Evolutionary conservation across 37 sponge, comb jelly and placozoan genomes (phyloP).

Genomic region (Diacarnus erythraeanus): DNA sequence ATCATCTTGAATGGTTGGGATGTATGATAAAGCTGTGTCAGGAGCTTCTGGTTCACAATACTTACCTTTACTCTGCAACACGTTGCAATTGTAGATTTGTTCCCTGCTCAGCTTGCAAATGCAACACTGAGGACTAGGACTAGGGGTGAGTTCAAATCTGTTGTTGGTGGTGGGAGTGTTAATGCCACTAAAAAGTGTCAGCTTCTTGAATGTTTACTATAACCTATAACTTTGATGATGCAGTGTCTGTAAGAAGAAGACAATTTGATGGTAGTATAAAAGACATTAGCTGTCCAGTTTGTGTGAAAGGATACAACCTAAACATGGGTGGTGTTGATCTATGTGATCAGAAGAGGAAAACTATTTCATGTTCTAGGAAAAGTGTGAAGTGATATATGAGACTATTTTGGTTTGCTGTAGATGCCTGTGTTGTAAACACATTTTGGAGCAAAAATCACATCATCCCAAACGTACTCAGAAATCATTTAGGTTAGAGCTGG

Average conservation of each 20-base stretch:
- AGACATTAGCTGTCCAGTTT: not conserved
- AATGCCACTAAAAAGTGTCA: not conserved
- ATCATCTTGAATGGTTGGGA: too few species aligned
- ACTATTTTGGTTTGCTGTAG: not conserved
- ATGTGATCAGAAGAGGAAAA: not conserved
- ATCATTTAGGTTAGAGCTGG: not conserved
- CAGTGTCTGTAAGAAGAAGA: not conserved
- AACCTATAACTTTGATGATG: not conserved
- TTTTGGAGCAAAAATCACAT: not conserved
- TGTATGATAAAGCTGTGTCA: too few species aligned
- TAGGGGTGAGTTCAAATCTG: not conserved
- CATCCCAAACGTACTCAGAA: not conserved
- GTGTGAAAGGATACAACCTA: not conserved
- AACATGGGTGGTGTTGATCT: not conserved
- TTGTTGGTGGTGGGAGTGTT: not conserved
- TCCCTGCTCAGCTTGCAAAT: not conserved
- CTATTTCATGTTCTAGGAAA: not conserved
- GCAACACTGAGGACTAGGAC: not conserved
- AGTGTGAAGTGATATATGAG: not conserved
- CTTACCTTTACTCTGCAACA: not conserved
- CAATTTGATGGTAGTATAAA: not conserved
- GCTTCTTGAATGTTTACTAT: not conserved
- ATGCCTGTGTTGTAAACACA: not conserved
- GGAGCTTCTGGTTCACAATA: not conserved
- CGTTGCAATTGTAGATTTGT: not conserved